phyloP scores from a whole-genome alignment of 2,113 vertebrate species.

The Dicrurus megarhynchus region DNA sequence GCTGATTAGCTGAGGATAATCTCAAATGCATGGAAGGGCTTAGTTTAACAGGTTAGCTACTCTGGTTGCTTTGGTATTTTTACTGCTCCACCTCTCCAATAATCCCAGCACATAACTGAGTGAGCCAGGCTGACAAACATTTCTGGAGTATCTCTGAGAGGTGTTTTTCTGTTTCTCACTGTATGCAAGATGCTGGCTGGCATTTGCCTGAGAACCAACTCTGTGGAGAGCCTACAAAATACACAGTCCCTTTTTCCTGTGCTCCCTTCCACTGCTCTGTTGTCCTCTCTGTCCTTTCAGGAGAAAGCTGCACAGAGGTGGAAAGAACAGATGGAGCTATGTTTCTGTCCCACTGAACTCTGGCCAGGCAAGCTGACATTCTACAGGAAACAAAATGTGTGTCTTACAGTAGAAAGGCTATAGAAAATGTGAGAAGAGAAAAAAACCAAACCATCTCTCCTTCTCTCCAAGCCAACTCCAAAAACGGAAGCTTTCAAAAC shows the following conservation, averaged over 20 bases:
- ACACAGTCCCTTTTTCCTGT: not conserved
- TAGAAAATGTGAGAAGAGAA: not conserved
- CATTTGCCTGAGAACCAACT: not conserved
- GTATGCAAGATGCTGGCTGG: not conserved
- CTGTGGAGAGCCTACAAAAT: not conserved
- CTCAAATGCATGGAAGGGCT: conserved; percentile 44
- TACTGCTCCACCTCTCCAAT: not conserved
- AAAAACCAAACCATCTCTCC: not conserved
- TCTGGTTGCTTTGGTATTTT: not conserved
- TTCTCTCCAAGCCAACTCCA: not conserved
- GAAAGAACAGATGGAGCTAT: not conserved
- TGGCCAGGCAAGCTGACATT: not conserved
- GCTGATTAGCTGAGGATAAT: conserved; percentile 46
- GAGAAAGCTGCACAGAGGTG: not conserved
- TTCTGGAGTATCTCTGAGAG: not conserved
- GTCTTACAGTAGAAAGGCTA: not conserved
- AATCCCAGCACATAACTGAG: not conserved
- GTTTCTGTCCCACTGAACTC: not conserved
- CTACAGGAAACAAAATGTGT: not conserved
- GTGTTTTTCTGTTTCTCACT: not conserved
- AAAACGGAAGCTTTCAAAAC: not conserved
- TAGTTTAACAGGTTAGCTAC: conserved; percentile 29
- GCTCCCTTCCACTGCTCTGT: not conserved
- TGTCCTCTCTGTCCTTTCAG: not conserved
- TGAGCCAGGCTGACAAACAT: not conserved